These are phyloP conservation scores for Cyrtonyx montezumae DNA, from an alignment of 2,113 vertebrate species.

Conservation along the genomic window DNA sequence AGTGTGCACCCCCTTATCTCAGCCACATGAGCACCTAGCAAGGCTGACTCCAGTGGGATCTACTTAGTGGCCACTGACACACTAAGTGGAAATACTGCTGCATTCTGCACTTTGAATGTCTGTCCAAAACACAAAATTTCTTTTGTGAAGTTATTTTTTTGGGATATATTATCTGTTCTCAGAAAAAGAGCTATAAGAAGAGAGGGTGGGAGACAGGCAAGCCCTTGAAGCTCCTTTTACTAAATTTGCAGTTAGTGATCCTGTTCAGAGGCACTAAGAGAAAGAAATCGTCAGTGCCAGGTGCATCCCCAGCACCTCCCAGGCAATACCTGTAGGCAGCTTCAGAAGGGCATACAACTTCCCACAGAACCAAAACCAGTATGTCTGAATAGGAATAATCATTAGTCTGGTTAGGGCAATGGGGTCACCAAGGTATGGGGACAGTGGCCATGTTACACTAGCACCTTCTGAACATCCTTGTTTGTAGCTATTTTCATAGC, in stretches of 20 bases:
- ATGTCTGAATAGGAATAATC: not conserved
- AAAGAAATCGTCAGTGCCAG: not conserved
- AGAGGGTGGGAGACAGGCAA: not conserved
- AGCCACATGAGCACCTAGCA: not conserved
- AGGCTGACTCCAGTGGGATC: not conserved
- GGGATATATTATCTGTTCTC: not conserved
- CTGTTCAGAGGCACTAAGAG: not conserved
- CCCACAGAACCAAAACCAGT: rapidly evolving
- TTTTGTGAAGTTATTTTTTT: not conserved
- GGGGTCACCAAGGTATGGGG: too few species aligned
- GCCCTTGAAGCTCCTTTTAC: not conserved
- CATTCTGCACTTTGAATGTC: not conserved
- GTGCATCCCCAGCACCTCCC: not conserved
- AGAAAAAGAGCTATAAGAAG: not conserved
- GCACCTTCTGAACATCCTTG: not conserved
- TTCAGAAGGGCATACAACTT: too few species aligned
- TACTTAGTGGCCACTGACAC: not conserved
- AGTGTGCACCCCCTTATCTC: not conserved
- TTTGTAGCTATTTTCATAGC: not conserved
- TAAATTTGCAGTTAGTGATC: not conserved
- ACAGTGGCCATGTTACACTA: not conserved
- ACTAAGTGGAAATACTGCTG: not conserved
- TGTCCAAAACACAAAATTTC: not conserved
- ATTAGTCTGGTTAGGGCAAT: not conserved
- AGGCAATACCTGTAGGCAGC: not conserved